These are phyloP conservation scores for Pitangus sulphuratus DNA, from an alignment of 2,797 vertebrate species.

Conservation along the genomic window DNA sequence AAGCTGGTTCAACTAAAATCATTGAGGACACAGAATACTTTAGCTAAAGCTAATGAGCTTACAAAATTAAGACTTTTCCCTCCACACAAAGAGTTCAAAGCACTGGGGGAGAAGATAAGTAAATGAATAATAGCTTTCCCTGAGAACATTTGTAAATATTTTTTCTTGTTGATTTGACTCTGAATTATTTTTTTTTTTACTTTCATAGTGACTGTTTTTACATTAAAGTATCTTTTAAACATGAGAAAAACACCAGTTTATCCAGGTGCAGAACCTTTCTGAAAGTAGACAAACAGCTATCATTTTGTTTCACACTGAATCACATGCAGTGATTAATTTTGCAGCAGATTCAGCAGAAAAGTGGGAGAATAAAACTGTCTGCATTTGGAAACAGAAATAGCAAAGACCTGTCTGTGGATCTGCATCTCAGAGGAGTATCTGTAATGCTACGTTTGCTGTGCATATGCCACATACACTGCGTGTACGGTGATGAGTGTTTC, in stretches of 20 bases:
- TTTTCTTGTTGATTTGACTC: neutral
- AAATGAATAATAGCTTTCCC: neutral
- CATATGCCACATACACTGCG: neutral
- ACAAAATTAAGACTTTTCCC: conserved; percentile 22
- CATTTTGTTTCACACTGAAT: neutral
- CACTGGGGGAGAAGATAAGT: neutral
- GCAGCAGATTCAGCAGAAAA: neutral
- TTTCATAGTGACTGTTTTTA: neutral
- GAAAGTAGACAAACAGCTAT: neutral
- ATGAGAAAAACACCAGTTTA: neutral
- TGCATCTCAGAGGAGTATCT: neutral
- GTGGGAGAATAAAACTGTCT: neutral
- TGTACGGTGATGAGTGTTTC: neutral
- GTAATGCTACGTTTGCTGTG: neutral
- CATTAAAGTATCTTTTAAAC: neutral
- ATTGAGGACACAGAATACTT: neutral
- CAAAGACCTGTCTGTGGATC: neutral
- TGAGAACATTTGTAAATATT: neutral
- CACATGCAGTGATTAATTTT: neutral
- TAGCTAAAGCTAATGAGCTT: neutral
- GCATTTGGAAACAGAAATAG: neutral
- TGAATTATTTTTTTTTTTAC: neutral
- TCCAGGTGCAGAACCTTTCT: neutral
- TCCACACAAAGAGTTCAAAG: neutral
- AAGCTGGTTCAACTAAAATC: conserved; percentile 4